These are phyloP conservation scores for Tricholaema leucomelas DNA, from an alignment of 2,113 vertebrate species.

Conservation along the genomic window DNA sequence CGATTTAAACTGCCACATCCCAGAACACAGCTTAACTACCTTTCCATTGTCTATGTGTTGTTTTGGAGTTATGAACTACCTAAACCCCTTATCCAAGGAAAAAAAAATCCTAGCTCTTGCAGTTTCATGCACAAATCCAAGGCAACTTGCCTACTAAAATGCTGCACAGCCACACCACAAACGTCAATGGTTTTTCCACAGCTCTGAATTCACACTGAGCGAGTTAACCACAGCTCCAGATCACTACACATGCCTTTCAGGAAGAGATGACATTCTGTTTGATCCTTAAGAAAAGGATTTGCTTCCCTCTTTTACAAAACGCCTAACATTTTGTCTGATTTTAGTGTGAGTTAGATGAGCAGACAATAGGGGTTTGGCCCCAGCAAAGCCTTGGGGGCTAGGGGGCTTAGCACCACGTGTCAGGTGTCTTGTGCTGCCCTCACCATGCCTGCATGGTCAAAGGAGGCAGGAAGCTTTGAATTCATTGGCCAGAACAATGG, in stretches of 20 bases:
- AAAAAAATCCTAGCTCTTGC: background rate
- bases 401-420: no score
- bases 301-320: background rate
- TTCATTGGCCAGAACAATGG: no score
- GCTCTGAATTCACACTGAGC: background rate
- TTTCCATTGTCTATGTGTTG: background rate
- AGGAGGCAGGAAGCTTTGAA: no score
- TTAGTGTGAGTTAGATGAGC: no score
- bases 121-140: background rate
- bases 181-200: background rate
- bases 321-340: background rate
- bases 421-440: no score
- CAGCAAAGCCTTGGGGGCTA: no score
- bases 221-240: background rate
- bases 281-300: background rate
- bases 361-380: no score
- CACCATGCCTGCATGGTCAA: no score
- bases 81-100: background rate
- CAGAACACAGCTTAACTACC: background rate
- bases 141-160: background rate
- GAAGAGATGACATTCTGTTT: background rate
- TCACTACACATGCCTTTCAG: background rate
- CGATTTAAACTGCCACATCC: background rate
- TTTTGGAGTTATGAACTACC: background rate
- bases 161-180: background rate